Percentiles rank a stretch among this genome's conserved stretches.
These are phyloP conservation scores for Rhingia rostrata DNA, from an alignment of 2,888 invertebrate genomes.

Conservation along the genomic window DNA sequence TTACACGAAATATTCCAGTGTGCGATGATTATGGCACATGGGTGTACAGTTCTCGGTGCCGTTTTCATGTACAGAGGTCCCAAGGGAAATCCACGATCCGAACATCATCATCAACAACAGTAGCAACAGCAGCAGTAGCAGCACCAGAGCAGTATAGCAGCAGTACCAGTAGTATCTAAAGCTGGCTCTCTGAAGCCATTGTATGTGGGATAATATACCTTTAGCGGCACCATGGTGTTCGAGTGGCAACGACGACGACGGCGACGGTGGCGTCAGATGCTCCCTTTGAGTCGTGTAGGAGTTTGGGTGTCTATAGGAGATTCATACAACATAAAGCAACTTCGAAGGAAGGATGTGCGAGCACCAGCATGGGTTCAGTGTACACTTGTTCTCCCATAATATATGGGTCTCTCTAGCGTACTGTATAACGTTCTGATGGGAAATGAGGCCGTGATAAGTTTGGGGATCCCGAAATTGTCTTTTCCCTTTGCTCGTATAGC, in stretches of 20 bases:
- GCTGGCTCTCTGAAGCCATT: slow-evolving; percentile 63
- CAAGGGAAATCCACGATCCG: slow-evolving; percentile 81
- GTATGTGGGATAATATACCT: slow-evolving; percentile 71
- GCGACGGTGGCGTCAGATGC: slow-evolving; percentile 58
- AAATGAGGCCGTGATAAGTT: slow-evolving; percentile 83
- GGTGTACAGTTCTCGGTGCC: slow-evolving; percentile 79
- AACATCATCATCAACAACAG: slow-evolving; percentile 81
- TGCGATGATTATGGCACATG: slow-evolving; percentile 83
- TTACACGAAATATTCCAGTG: slow-evolving; percentile 81
- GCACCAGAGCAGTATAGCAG: slow-evolving; percentile 69
- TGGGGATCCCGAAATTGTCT: slow-evolving; percentile 83
- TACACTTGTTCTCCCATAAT: slow-evolving; percentile 75
- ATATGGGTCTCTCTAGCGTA: slow-evolving; percentile 80
- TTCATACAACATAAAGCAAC: slow-evolving; percentile 73
- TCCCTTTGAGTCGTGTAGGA: slow-evolving; percentile 71
- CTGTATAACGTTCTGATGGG: slow-evolving; percentile 83
- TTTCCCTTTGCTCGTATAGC: slow-evolving; percentile 77
- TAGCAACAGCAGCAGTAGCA: slow-evolving; percentile 71
- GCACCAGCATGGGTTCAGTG: slow-evolving; percentile 60
- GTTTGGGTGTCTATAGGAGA: slow-evolving; percentile 72
- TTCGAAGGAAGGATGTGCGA: slow-evolving; percentile 67
- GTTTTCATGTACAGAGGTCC: slow-evolving; percentile 77
- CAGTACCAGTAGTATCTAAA: slow-evolving; percentile 56
- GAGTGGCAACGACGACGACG: slow-evolving; percentile 54
- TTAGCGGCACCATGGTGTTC: slow-evolving; percentile 72